phyloP scores from a whole-genome alignment of 2,888 invertebrate species.

The Ichneumon xanthorius region DNA sequence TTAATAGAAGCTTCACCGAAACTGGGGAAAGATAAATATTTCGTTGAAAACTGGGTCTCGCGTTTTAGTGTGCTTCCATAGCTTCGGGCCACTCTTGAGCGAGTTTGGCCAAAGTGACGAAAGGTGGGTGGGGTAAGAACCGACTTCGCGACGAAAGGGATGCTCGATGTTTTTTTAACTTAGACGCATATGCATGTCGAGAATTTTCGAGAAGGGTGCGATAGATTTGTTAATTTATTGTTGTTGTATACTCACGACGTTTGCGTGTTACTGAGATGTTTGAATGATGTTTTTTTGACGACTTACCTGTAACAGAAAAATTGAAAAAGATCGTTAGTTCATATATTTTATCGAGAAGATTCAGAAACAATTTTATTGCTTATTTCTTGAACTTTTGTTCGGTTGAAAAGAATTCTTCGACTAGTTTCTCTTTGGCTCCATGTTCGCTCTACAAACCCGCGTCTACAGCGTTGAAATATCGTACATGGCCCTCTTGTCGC shows the following conservation, averaged over 20 bases:
- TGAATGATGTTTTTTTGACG: background rate
- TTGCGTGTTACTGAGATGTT: background rate
- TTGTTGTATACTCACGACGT: slow-evolving; percentile 33
- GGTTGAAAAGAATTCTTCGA: slow-evolving; percentile 38
- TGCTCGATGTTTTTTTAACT: background rate
- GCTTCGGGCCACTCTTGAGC: slow-evolving; percentile 28
- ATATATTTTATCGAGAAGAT: background rate
- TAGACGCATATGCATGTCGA: background rate
- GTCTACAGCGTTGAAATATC: slow-evolving; percentile 23
- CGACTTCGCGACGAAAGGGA: background rate
- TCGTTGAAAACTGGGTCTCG: slow-evolving; percentile 60
- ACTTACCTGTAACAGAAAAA: slow-evolving; percentile 62
- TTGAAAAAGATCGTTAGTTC: background rate
- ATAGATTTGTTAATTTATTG: background rate
- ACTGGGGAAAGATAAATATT: slow-evolving; percentile 67
- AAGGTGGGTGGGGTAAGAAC: slow-evolving; percentile 37
- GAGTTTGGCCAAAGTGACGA: slow-evolving; percentile 36
- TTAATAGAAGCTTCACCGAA: slow-evolving; percentile 22
- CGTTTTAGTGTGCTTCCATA: slow-evolving; percentile 31
- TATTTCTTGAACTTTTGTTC: background rate
- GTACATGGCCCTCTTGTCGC: slow-evolving; percentile 17
- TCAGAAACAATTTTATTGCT: background rate
- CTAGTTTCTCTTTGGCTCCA: slow-evolving; percentile 28
- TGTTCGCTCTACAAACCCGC: background rate
- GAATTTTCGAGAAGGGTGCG: background rate